phyloP scores from a whole-genome alignment of 2,888 invertebrate genomes.

The Saturnia pavonia region DNA sequence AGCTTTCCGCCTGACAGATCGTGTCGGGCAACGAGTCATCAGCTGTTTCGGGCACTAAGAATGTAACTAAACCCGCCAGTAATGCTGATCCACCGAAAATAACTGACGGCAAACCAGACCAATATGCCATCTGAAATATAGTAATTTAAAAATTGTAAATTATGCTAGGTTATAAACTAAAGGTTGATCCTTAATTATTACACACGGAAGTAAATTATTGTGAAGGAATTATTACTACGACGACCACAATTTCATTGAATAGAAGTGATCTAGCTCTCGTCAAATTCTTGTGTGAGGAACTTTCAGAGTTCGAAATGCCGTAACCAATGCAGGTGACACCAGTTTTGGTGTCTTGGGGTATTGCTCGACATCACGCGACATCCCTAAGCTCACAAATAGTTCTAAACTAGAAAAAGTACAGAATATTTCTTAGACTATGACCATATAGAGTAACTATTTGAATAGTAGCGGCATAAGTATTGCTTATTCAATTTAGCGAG shows the following conservation, averaged over 20 bases:
- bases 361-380: no score
- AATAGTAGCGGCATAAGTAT: no score
- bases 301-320: neutral
- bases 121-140: conserved; percentile 57
- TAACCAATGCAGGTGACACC: neutral
- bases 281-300: neutral
- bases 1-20: conserved; percentile 58
- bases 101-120: conserved; percentile 63
- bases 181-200: no score
- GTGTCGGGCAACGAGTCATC: conserved; percentile 62
- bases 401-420: no score
- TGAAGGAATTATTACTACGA: no score
- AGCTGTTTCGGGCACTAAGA: conserved; percentile 60
- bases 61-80: conserved; percentile 56
- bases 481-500: no score
- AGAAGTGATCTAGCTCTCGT: neutral
- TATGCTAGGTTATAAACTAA: no score
- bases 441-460: neutral
- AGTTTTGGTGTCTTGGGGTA: neutral
- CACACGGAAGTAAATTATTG: no score
- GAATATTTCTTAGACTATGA: neutral
- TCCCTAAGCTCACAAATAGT: no score
- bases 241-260: neutral
- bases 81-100: conserved; percentile 57
- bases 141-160: no score